phyloP scores from a whole-genome alignment of 2,113 vertebrate species.

The Solenodon paradoxus region DNA sequence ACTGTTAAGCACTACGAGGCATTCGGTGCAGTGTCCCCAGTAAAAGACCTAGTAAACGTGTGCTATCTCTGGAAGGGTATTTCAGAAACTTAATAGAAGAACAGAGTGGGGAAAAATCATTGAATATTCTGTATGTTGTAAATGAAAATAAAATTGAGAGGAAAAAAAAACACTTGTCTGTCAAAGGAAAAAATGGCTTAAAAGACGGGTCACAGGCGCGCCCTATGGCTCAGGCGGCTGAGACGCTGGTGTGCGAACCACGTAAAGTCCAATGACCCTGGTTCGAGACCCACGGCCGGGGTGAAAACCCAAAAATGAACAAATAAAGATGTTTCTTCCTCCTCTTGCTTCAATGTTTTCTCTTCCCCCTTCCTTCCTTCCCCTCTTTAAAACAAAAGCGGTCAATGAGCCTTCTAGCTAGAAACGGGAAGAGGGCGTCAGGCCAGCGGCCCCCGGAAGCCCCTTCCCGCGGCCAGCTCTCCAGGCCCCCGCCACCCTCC shows the following conservation, averaged over 20 bases:
- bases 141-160: not conserved
- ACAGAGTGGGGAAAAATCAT: not conserved
- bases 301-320: too few relatives aligned
- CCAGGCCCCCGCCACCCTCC: rapidly evolving
- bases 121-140: not conserved
- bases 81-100: not conserved
- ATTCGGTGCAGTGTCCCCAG: not conserved
- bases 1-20: not conserved
- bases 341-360: too few relatives aligned
- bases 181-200: too few relatives aligned
- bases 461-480: too few relatives aligned
- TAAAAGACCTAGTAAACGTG: not conserved
- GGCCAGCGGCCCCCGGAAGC: rapidly evolving
- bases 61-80: not conserved
- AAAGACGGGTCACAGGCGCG: too few relatives aligned
- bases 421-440: not conserved
- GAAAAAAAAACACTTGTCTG: too few relatives aligned
- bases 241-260: too few relatives aligned
- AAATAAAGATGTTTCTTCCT: too few relatives aligned
- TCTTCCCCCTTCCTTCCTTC: too few relatives aligned
- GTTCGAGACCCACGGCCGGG: too few relatives aligned
- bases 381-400: not conserved
- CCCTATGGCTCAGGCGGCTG: too few relatives aligned
- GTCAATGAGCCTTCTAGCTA: not conserved
- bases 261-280: too few relatives aligned